Evolutionary conservation across 2,888 invertebrate genomes (phyloP).

Genomic region (Digitonthophagus gazella): DNA sequence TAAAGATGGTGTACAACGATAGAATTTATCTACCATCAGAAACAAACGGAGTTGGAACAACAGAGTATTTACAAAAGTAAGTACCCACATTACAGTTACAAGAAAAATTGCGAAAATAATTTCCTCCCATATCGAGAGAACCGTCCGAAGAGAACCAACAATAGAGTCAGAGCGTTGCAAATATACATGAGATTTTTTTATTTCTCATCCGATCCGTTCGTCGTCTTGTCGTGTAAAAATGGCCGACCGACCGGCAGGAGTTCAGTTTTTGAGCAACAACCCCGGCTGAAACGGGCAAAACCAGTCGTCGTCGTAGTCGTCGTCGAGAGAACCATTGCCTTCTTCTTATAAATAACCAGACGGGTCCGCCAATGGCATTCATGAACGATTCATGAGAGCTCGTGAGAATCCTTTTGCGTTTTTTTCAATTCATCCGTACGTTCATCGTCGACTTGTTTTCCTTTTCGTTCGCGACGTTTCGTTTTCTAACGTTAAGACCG

Average conservation of each 20-base stretch:
- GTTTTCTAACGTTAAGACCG: too few species aligned
- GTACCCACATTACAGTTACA: constrained; percentile 17
- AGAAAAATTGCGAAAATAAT: too few species aligned
- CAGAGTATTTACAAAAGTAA: constrained; percentile 32
- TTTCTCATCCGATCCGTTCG: too few species aligned
- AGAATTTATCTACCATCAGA: constrained; percentile 34
- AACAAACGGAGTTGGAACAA: constrained; percentile 29
- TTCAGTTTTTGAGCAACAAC: not conserved
- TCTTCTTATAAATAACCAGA: not conserved
- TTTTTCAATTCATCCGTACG: not conserved
- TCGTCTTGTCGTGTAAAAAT: too few species aligned
- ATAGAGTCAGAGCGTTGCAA: too few species aligned
- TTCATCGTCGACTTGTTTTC: too few species aligned
- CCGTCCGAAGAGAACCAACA: too few species aligned
- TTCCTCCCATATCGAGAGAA: too few species aligned
- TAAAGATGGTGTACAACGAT: constrained; percentile 23
- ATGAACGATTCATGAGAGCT: constrained; percentile 36
- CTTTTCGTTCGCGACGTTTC: too few species aligned
- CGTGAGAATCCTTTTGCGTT: constrained; percentile 36
- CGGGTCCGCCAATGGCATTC: constrained; percentile 27
- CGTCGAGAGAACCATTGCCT: not conserved
- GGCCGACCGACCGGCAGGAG: too few species aligned
- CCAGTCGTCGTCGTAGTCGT: not conserved
- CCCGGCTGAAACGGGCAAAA: not conserved
- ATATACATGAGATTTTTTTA: too few species aligned